Base-by-base conservation (phyloP, 2,888 invertebrate species). In the Sthenelais limicola region DNA sequence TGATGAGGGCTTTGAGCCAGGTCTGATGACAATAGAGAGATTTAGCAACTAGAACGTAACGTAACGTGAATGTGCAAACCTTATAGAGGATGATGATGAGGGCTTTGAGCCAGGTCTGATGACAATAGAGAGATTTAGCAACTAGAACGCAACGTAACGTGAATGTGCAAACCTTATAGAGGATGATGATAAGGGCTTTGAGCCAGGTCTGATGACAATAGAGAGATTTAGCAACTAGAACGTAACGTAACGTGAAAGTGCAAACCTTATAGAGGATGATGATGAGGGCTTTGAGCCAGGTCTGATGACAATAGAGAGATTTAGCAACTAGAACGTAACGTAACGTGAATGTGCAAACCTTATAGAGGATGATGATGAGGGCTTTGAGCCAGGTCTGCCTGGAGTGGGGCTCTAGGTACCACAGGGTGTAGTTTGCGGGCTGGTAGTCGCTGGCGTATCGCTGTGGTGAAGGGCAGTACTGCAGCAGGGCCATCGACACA, bases 241-340 rank as follows among this genome's bases (percentile, higher is more conserved):
- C n/a, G n/a, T n/a, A n/a, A n/a, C n/a, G n/a, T n/a, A n/a, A n/a
- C n/a, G n/a, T n/a, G n/a, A n/a, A n/a, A n/a, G n/a, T n/a, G n/a
- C n/a, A n/a, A n/a, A 95, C 96, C 92, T 99, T 99, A 86, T 99
- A 99, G 0, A 99, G 90, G 71, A 98, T 92, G 18, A 98, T 95
- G 18, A 98, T 92, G 26, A 98, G 88, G 0, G 97, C 92, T 91
- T 95, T 93, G 21, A 99, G 91, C 98, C 99, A 99, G 79, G 94
- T 94, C 51, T 95, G 91, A 3, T 98, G 90, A 15, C 93, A 92
- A 84, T 95, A n/a, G n/a, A n/a, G n/a, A n/a, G n/a, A n/a, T n/a
- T n/a, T n/a, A n/a, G n/a, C n/a, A n/a, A n/a, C n/a, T n/a, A n/a
- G n/a, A n/a, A n/a, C n/a, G n/a, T n/a, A n/a, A n/a, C n/a, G n/a